Percentiles rank a stretch among this genome's conserved stretches.
phyloP scores from a whole-genome alignment of 2,797 vertebrate genomes.

The Atherinosoma microstoma region DNA sequence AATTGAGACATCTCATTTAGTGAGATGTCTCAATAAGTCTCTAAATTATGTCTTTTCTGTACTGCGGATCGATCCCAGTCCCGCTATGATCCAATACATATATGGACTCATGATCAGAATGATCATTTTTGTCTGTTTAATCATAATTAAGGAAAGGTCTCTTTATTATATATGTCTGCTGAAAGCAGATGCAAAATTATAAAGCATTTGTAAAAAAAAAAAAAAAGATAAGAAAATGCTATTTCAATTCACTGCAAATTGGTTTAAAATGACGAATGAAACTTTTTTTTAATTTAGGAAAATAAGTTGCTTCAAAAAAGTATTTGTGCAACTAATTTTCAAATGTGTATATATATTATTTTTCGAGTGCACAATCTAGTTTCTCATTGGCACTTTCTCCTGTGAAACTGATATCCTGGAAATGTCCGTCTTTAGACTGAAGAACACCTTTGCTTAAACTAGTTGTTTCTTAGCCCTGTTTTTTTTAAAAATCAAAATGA shows the following conservation, averaged over 20 bases:
- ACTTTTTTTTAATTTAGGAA: too few species aligned
- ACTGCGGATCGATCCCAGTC: constrained; percentile 6
- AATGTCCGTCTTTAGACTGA: constrained; percentile 6
- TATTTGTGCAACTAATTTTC: neutral
- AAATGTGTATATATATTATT: neutral
- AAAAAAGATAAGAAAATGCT: neutral
- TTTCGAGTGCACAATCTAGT: neutral
- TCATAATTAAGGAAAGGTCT: neutral
- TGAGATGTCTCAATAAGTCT: constrained; percentile 20
- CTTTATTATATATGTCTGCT: neutral
- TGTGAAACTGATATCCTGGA: neutral
- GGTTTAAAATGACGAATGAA: neutral
- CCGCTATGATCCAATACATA: neutral
- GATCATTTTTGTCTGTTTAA: neutral
- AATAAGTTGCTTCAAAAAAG: neutral
- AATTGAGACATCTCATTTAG: neutral
- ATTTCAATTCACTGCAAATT: too few species aligned
- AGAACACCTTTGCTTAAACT: neutral
- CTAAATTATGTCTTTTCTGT: constrained; percentile 20
- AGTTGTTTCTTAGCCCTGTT: constrained; percentile 18
- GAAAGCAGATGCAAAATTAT: neutral
- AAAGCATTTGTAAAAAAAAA: neutral
- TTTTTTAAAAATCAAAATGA: constrained; percentile 28
- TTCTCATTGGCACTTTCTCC: constrained; percentile 3
- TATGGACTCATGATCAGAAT: neutral